phyloP scores from a whole-genome alignment of 2,888 invertebrate genomes.

The Drosophila dives region DNA sequence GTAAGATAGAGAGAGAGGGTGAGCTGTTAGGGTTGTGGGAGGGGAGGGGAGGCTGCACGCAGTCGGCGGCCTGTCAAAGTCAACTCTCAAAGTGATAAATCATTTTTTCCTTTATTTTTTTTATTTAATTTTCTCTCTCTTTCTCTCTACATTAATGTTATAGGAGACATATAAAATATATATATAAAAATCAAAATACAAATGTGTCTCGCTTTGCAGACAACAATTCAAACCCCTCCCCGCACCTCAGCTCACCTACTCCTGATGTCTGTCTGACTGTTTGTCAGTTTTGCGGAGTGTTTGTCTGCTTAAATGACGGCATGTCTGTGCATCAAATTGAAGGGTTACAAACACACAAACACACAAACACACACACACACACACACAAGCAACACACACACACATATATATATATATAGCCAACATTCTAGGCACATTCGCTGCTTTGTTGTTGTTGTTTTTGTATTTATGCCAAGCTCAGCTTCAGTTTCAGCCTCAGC shows the following conservation, averaged over 20 bases:
- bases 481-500: slow-evolving; percentile 15
- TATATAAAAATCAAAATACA: slow-evolving; percentile 51
- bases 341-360: slow-evolving; percentile 64
- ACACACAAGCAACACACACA: not conserved
- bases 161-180: slow-evolving; percentile 14
- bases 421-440: slow-evolving; percentile 38
- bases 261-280: slow-evolving; percentile 14
- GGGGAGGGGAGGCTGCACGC: slow-evolving; percentile 1
- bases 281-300: slow-evolving; percentile 60
- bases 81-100: slow-evolving; percentile 73
- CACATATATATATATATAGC: slow-evolving; percentile 6
- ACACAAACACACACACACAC: slow-evolving; percentile 12
- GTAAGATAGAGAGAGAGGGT: slow-evolving; percentile 3
- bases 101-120: slow-evolving; percentile 57
- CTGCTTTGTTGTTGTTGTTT: slow-evolving; percentile 25
- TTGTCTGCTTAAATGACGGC: slow-evolving; percentile 69
- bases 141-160: slow-evolving; percentile 8
- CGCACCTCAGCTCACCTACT: slow-evolving; percentile 1
- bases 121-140: slow-evolving; percentile 15
- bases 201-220: slow-evolving; percentile 63
- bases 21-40: not conserved
- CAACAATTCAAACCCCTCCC: slow-evolving; percentile 11
- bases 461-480: slow-evolving; percentile 60
- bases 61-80: slow-evolving; percentile 72
- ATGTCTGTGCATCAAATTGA: slow-evolving; percentile 68